Evolutionary conservation across 2,797 vertebrate genomes (phyloP).

Genomic region (Fistularia commersonii): DNA sequence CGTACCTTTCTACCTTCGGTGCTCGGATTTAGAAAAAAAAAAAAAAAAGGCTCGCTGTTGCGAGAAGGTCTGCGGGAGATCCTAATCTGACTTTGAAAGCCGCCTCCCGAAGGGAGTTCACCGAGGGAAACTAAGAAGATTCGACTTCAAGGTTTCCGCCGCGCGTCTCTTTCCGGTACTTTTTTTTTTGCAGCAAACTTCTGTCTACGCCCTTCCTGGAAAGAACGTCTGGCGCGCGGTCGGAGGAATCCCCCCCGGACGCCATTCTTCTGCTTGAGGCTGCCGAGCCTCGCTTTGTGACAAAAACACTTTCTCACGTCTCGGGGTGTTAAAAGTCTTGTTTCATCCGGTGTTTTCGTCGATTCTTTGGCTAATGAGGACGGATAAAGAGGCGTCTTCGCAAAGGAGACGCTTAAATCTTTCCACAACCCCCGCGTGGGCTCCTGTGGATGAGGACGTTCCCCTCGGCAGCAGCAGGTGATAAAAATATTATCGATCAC

Average conservation of each 20-base stretch:
- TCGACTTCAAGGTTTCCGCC: conserved; percentile 14
- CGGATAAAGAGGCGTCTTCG: too few relatives aligned
- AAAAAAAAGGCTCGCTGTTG: conserved; percentile 17
- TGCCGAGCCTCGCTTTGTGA: conserved; percentile 20
- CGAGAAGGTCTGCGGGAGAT: conserved; percentile 15
- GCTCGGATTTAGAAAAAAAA: too few relatives aligned
- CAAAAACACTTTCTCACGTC: conserved; percentile 20
- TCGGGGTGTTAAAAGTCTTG: neutral
- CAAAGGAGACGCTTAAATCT: too few relatives aligned
- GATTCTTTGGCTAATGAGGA: too few relatives aligned
- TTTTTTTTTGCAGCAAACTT: conserved; percentile 7
- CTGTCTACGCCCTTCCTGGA: conserved; percentile 14
- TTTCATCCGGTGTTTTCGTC: too few relatives aligned
- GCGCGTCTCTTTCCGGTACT: too few relatives aligned
- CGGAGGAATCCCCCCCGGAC: conserved; percentile 28
- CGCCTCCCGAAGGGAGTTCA: conserved; percentile 34
- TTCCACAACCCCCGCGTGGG: too few relatives aligned
- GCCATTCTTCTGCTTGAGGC: conserved; percentile 12
- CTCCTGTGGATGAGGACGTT: too few relatives aligned
- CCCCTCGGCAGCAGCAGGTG: too few relatives aligned
- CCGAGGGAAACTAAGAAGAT: conserved; percentile 8
- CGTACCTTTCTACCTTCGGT: conserved; percentile 2
- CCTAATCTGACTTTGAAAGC: conserved; percentile 22
- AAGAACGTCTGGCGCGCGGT: conserved; percentile 12
- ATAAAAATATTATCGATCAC: too few relatives aligned